phyloP scores from a whole-genome alignment of 2,113 vertebrate species.

The Synodontis membranacea region DNA sequence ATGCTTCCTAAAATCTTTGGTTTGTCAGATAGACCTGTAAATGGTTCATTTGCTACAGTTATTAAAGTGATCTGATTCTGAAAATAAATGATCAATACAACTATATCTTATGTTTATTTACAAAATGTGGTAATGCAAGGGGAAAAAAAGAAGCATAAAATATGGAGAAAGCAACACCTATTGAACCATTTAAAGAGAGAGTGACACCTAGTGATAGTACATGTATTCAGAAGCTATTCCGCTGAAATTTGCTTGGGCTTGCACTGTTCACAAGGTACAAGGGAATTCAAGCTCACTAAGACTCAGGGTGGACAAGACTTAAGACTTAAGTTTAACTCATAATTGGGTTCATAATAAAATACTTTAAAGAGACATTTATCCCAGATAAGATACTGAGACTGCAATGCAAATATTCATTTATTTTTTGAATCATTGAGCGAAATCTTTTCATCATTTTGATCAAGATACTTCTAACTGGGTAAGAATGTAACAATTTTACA shows the following conservation, averaged over 20 bases:
- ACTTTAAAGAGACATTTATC: neutral
- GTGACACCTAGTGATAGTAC: slow-evolving; percentile 17
- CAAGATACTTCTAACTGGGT: neutral
- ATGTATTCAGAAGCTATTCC: neutral
- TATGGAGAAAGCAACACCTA: neutral
- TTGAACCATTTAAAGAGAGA: slow-evolving; percentile 7
- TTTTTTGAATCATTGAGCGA: neutral
- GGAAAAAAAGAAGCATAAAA: neutral
- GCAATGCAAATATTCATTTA: neutral
- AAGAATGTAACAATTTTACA: neutral
- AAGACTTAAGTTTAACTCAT: no score
- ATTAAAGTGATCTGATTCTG: neutral
- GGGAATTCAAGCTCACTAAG: neutral
- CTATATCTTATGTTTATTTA: neutral
- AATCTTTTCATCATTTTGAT: neutral
- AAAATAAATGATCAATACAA: neutral
- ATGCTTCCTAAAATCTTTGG: neutral
- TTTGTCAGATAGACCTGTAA: neutral
- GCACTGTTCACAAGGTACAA: neutral
- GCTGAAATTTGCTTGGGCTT: slow-evolving; percentile 14
- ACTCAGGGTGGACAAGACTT: neutral
- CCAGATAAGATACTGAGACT: neutral
- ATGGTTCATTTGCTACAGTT: neutral
- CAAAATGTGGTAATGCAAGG: neutral
- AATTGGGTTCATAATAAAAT: neutral